Evolutionary conservation across 2,888 invertebrate species (phyloP).

Genomic region (Camponotus fellah): DNA sequence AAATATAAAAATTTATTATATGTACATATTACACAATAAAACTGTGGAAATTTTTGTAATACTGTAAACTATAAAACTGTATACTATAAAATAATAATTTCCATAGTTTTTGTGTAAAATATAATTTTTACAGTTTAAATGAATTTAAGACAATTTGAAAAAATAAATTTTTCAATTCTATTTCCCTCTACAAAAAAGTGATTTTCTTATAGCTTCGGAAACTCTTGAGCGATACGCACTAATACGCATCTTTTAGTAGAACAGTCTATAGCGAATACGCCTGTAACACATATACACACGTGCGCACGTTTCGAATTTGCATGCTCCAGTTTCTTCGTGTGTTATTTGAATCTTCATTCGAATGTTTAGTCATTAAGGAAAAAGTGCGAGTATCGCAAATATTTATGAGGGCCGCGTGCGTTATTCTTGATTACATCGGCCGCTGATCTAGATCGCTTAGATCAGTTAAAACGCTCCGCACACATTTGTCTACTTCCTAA

Average conservation of each 20-base stretch:
- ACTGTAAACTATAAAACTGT: too few relatives aligned
- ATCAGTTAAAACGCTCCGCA: conserved; percentile 57
- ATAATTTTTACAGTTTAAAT: background rate
- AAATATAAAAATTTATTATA: background rate
- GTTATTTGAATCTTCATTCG: conserved; percentile 71
- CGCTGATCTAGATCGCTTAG: conserved; percentile 26
- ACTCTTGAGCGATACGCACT: conserved; percentile 13
- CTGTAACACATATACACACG: conserved; percentile 42
- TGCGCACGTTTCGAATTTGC: conserved; percentile 72
- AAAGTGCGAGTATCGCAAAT: conserved; percentile 54
- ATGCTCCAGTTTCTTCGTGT: conserved; percentile 75
- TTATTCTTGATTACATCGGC: conserved; percentile 27
- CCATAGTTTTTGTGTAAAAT: conserved; percentile 8
- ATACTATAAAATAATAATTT: background rate
- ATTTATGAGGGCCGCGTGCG: conserved; percentile 16
- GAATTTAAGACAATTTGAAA: background rate
- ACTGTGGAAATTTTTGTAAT: conserved; percentile 5
- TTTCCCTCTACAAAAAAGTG: background rate
- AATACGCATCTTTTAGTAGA: conserved; percentile 16
- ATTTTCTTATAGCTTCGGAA: background rate
- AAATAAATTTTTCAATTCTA: background rate
- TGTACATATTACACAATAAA: background rate
- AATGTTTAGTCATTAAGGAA: conserved; percentile 67
- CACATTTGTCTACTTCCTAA: conserved; percentile 68
- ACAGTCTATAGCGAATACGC: conserved; percentile 11